These are phyloP conservation scores for Drosophila burlai DNA, from an alignment of 1,140 invertebrate genomes.

Conservation along the genomic window DNA sequence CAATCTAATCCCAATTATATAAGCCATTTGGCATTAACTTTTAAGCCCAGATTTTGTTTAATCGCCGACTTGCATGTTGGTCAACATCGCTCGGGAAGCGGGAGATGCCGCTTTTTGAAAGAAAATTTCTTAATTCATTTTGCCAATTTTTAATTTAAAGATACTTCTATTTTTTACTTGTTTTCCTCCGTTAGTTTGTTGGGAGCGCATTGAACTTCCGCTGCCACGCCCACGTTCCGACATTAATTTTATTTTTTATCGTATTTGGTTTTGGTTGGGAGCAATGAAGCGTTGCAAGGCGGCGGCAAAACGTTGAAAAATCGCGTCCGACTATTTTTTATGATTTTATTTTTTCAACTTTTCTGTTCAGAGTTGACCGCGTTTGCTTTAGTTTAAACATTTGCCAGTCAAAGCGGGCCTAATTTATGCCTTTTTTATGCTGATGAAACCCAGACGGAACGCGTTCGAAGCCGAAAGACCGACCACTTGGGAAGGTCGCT, in stretches of 20 bases:
- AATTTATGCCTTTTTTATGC: conserved; percentile 82
- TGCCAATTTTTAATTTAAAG: neutral
- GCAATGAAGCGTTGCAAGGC: conserved; percentile 80
- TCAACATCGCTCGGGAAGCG: too few relatives aligned
- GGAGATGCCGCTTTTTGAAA: too few relatives aligned
- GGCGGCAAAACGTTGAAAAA: conserved; percentile 65
- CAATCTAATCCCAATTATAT: conserved; percentile 29
- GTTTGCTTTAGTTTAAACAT: conserved; percentile 78
- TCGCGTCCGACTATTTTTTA: conserved; percentile 73
- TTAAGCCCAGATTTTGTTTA: conserved; percentile 8
- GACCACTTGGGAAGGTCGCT: conserved; percentile 6
- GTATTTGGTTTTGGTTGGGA: conserved; percentile 42
- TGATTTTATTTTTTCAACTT: conserved; percentile 51
- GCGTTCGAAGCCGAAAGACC: conserved; percentile 10
- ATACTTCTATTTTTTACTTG: neutral
- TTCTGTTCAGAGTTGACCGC: conserved; percentile 34
- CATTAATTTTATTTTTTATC: conserved; percentile 71
- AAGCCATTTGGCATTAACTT: neutral
- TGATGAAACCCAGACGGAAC: conserved; percentile 71
- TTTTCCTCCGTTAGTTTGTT: conserved; percentile 1
- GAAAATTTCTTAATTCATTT: too few relatives aligned
- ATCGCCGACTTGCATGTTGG: conserved; percentile 40
- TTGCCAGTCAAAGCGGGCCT: conserved; percentile 71
- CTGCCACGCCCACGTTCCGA: conserved; percentile 48
- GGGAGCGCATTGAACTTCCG: conserved; percentile 69